Evolutionary conservation across 2,797 vertebrate genomes (phyloP).

Genomic region (Ptychadena robeensis): DNA sequence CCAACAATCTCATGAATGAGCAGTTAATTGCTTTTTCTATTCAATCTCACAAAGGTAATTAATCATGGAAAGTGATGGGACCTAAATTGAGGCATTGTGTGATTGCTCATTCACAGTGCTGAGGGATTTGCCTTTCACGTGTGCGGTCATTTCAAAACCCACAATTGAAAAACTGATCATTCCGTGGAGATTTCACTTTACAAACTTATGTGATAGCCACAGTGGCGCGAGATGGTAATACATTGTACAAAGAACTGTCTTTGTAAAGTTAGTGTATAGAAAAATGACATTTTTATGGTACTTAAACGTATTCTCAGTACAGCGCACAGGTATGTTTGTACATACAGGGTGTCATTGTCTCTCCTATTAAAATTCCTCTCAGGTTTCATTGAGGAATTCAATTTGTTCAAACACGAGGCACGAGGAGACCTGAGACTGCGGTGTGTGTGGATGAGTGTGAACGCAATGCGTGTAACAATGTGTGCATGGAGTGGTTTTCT

Average conservation of each 20-base stretch:
- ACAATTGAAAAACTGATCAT: not conserved
- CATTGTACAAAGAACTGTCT: not conserved
- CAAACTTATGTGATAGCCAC: not conserved
- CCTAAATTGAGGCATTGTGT: not conserved
- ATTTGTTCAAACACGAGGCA: slow-evolving; percentile 61
- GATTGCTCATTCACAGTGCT: not conserved
- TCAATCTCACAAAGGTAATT: not conserved
- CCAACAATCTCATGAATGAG: slow-evolving; percentile 3
- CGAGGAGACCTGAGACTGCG: slow-evolving; percentile 50
- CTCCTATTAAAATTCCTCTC: slow-evolving; percentile 59
- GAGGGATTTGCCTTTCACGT: not conserved
- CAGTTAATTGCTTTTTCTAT: slow-evolving; percentile 6
- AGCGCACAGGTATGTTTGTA: slow-evolving; percentile 4
- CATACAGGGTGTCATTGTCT: slow-evolving; percentile 51
- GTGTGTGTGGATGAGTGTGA: slow-evolving; percentile 35
- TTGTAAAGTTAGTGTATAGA: not conserved
- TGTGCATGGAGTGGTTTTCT: slow-evolving; percentile 1
- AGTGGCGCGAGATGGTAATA: not conserved
- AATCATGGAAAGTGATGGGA: not conserved
- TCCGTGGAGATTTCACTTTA: not conserved
- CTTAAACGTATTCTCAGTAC: not conserved
- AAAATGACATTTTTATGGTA: not conserved
- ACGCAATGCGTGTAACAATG: slow-evolving; percentile 24
- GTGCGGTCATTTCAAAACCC: not conserved
- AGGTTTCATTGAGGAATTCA: slow-evolving; percentile 59